Conservation (phyloP, 2,113 vertebrate species). For the Archilochus colubris region DNA sequence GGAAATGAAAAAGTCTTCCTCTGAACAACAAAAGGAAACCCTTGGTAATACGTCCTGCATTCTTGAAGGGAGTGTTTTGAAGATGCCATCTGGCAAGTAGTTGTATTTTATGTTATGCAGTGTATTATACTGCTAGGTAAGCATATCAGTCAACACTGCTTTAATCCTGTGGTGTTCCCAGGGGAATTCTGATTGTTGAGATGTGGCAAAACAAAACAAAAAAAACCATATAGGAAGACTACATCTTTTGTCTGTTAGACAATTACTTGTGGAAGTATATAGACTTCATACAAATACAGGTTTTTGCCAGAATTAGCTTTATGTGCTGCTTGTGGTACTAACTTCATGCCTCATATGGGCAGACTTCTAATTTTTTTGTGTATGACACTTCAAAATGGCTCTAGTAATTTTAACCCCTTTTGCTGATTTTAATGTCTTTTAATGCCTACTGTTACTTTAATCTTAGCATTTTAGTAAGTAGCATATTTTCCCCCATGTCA, state of each 20-base stretch:
- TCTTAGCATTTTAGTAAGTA: not conserved
- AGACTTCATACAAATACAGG: not conserved
- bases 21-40: not conserved
- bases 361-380: not conserved
- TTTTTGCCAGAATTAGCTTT: not conserved
- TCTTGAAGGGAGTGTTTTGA: not conserved
- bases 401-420: not conserved
- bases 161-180: not conserved
- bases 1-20: not conserved
- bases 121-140: not conserved
- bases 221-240: rapidly evolving
- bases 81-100: not conserved
- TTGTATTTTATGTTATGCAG: not conserved
- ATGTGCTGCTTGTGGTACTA: not conserved
- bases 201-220: not conserved
- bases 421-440: not conserved
- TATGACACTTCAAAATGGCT: not conserved
- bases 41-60: rapidly evolving
- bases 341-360: not conserved
- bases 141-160: not conserved
- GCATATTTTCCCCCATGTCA: not conserved
- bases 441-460: not conserved
- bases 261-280: not conserved
- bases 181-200: not conserved
- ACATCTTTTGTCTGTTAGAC: not conserved